Evolutionary conservation across 2,797 vertebrate species (phyloP), one percentile per base, ranked within the genome.

Genomic region (Muscicapa comitata): DNA sequence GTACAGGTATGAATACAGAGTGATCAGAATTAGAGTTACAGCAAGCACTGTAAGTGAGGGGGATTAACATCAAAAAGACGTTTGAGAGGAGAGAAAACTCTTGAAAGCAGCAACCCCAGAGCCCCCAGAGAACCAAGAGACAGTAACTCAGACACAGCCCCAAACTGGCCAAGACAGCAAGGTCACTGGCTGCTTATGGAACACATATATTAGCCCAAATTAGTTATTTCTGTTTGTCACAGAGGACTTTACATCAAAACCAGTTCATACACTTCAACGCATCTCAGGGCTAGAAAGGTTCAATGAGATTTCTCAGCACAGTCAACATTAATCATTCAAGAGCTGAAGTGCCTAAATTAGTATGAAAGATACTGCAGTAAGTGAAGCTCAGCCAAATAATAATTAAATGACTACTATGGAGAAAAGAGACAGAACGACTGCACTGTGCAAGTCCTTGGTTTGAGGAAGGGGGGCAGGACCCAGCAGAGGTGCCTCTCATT

Each of bases 291-390:
- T 86, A 54, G 54, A 84, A 80, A 72, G n/a, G 47, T 76, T 92
- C 79, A 31, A 13, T 4, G 8, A 65, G 74, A 81, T 79, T 88
- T 94, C 76, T 86, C 62, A 95, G 62, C 76, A 45, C 28, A 86
- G 81, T 38, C 71, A 84, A 81, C 63, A 92, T 76, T 67, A 79
- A 95, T 86, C 65, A 95, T 95, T 95, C 71, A 93, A 54, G 86
- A 83, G 80, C 40, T 54, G 58, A 70, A 95, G 72, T 42, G 72
- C 57, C 58, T 74, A 66, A 94, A 94, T 91, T 86, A 91, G 72
- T 76, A 73, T 50, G 84, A 73, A 87, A 86, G 61, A 72, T 26
- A 80, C 74, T 80, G 92, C 88, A 95, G 82, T 42, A 88, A 86
- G 70, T 2, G 2, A 45, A 73, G 80, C 77, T 84, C 3, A 8